Evolutionary conservation across 2,113 vertebrate species (phyloP).

Genomic region (Xyrauchen texanus): DNA sequence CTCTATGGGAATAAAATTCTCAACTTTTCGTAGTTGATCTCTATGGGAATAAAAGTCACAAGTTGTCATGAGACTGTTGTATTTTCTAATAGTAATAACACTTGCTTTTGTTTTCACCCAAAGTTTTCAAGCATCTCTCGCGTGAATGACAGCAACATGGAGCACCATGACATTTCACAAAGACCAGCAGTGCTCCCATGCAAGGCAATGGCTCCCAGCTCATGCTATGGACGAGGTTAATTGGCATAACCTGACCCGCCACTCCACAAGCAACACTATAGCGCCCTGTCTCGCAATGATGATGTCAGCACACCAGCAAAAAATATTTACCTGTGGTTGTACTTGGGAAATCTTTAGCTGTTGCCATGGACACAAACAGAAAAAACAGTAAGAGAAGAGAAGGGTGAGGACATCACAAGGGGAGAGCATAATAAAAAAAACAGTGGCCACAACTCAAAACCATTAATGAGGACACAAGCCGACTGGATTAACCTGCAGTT

Average conservation of each 20-base stretch:
- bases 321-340: conserved; percentile 79
- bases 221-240: conserved; percentile 70
- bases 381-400: conserved; percentile 69
- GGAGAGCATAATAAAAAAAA: conserved; percentile 38
- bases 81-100: no score
- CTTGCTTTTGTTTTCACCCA: neutral
- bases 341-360: conserved; percentile 79
- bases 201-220: conserved; percentile 67
- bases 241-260: conserved; percentile 55
- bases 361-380: conserved; percentile 78
- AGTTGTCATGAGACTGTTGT: no score
- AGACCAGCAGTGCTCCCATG: conserved; percentile 54
- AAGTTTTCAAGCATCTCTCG: conserved; percentile 28
- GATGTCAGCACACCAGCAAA: conserved; percentile 54
- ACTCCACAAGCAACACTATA: conserved; percentile 60
- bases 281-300: conserved; percentile 63
- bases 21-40: no score
- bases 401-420: conserved; percentile 67
- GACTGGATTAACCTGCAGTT: conserved; percentile 53
- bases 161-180: conserved; percentile 45
- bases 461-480: conserved; percentile 49
- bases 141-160: conserved; percentile 46
- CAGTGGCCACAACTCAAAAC: conserved; percentile 58
- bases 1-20: no score
- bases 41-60: no score